Evolutionary conservation across 1,140 invertebrate genomes (phyloP).

Genomic region (Drosophila bocqueti): DNA sequence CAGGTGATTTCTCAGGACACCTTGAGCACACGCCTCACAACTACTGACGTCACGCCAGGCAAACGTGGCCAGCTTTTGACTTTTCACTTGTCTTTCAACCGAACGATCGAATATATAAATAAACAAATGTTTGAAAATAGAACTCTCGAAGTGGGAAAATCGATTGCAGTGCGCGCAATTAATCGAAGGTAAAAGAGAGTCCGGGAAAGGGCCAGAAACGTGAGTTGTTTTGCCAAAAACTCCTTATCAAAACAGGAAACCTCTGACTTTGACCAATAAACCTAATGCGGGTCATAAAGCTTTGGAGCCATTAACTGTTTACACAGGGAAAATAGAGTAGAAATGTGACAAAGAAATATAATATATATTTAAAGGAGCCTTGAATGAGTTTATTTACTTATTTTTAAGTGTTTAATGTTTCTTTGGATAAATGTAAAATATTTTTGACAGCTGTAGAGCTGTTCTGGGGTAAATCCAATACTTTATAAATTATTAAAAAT

Average conservation of each 20-base stretch:
- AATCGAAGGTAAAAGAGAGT: constrained; percentile 47
- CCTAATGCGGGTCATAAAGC: constrained; percentile 40
- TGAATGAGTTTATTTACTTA: too few species aligned
- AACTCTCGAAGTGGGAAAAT: constrained; percentile 47
- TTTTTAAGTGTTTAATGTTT: too few species aligned
- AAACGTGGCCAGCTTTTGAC: constrained; percentile 53
- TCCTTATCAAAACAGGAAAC: constrained; percentile 36
- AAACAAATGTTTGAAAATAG: constrained; percentile 55
- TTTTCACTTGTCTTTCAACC: constrained; percentile 67
- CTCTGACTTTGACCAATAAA: constrained; percentile 28
- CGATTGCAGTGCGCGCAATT: constrained; percentile 49
- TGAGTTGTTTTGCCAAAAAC: constrained; percentile 56
- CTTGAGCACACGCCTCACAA: constrained; percentile 3
- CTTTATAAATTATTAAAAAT: too few species aligned
- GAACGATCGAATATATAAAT: constrained; percentile 55
- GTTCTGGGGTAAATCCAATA: too few species aligned
- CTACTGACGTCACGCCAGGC: constrained; percentile 55
- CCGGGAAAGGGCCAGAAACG: constrained; percentile 28
- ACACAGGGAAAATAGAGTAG: background rate
- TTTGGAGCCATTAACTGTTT: constrained; percentile 27
- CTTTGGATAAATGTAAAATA: too few species aligned
- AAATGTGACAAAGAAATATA: background rate
- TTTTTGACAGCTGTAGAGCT: too few species aligned
- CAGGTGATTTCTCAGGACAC: constrained; percentile 35
- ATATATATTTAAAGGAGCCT: background rate